Conservation (phyloP, 2,888 invertebrate species). For the Caenorhabditis sp. region DNA sequence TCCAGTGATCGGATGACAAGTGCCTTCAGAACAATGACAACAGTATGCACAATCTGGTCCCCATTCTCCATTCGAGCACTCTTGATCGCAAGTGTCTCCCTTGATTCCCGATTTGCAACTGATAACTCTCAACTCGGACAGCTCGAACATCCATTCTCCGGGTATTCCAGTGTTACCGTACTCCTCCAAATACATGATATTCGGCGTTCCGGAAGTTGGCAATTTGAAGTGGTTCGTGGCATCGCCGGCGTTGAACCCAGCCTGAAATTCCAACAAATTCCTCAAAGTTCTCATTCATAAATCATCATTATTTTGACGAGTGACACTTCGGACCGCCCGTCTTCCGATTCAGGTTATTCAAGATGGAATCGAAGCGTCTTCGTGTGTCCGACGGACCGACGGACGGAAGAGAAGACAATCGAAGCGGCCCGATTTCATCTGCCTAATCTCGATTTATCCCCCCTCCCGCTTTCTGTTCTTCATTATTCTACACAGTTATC, state of each 20-base stretch:
- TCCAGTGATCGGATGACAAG: constrained; percentile 79
- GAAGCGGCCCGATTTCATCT: constrained; percentile 34
- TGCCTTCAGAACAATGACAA: constrained; percentile 81
- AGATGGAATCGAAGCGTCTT: constrained; percentile 57
- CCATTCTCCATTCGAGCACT: constrained; percentile 81
- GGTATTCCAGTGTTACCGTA: constrained; percentile 81
- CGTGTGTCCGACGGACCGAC: no score
- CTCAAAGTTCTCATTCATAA: constrained; percentile 27
- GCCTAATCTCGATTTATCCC: constrained; percentile 52
- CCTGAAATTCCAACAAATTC: constrained; percentile 70
- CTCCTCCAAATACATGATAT: constrained; percentile 83
- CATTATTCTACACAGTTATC: constrained; percentile 22
- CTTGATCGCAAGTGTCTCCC: constrained; percentile 83
- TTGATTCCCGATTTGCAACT: constrained; percentile 83
- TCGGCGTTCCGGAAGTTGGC: constrained; percentile 81
- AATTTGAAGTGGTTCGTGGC: constrained; percentile 76
- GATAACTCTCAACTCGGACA: constrained; percentile 74
- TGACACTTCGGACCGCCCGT: not conserved
- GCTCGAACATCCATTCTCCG: constrained; percentile 83
- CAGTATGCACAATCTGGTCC: constrained; percentile 82
- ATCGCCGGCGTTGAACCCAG: constrained; percentile 82
- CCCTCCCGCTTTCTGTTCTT: not conserved
- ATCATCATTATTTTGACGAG: constrained; percentile 53
- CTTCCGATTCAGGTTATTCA: constrained; percentile 43
- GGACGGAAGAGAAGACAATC: constrained; percentile 23